phyloP scores from a whole-genome alignment of 2,888 invertebrate species.

The Ichneumon xanthorius region DNA sequence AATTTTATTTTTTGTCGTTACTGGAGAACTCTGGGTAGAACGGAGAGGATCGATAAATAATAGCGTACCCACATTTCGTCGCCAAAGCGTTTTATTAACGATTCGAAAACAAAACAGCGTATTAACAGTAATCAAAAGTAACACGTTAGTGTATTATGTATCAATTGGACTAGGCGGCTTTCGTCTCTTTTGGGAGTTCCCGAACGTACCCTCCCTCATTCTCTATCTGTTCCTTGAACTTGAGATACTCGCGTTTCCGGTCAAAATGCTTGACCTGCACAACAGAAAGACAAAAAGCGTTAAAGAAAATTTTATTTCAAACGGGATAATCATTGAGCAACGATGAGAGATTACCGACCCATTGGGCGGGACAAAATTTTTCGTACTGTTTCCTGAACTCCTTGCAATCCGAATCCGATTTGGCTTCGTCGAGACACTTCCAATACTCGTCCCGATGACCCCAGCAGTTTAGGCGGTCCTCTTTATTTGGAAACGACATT shows the following conservation, averaged over 20 bases:
- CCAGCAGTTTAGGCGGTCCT: conserved; percentile 94
- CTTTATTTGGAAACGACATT: conserved; percentile 94
- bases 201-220: conserved; percentile 93
- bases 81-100: conserved; percentile 81
- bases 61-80: conserved; percentile 46
- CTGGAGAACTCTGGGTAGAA: not conserved
- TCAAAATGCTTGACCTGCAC: conserved; percentile 94
- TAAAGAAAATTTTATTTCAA: conserved; percentile 7
- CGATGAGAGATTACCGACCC: conserved; percentile 87
- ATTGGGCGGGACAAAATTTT: conserved; percentile 91
- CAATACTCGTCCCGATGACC: conserved; percentile 94
- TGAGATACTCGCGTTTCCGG: conserved; percentile 94
- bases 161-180: conserved; percentile 79
- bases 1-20: conserved; percentile 2
- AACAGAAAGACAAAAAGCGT: conserved; percentile 2
- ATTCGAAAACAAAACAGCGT: conserved; percentile 75
- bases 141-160: conserved; percentile 83
- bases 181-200: conserved; percentile 79
- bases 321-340: not conserved
- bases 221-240: conserved; percentile 95
- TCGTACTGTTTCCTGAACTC: conserved; percentile 91
- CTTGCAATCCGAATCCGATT: conserved; percentile 89
- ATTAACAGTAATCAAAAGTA: conserved; percentile 75
- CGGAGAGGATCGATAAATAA: conserved; percentile 37
- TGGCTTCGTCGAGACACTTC: conserved; percentile 93